Base-by-base conservation (phyloP, 64 coral and sea anemone genomes). In the Hydrozoanthus tunicans region DNA sequence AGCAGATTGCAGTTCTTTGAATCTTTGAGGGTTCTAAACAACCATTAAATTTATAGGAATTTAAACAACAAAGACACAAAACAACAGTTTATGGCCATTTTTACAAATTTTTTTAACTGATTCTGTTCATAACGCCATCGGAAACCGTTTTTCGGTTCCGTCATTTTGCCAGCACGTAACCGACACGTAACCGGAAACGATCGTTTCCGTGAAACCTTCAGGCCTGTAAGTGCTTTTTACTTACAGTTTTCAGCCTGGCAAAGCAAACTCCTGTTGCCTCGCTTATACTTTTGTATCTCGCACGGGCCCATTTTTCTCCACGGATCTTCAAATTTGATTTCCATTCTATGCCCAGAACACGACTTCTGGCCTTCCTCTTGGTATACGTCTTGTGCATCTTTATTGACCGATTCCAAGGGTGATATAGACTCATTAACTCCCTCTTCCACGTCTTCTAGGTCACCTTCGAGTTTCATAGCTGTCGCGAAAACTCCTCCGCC, bases 261-360 rank as follows among this genome's bases (percentile, higher is more conserved):
- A 6, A 53, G 12, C 4, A 73, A 61, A 58, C 74, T 27, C 3
- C 68, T 54, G 4, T 73, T 88, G 24, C 54, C 55, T 27, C 23
- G 73, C 9, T 9, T 60, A 13, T 59, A 88, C 14, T 88, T 88
- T 58, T 13, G 70, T 56, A 88, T 75, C 1, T 88, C 84, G 11
- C 56, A 73, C 2, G 56, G 68, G 6, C 74, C 84, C 84, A 88
- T 88, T 43, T 56, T 88, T 14, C 70, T 73, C 84, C 84, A 88
- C 12, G 84, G 84, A 73, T 88, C 68, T 23, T 88, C 84, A 74
- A 75, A 75, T 15, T 60, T 74, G 15, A 88, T 20, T 75, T 74
- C 84, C n/a, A 75, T 9, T 60, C 84, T 61, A 13, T 73, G 68
- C 54, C 53, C 20, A 51, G 56, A 88, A 4, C 43, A 67, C 14